Evolutionary conservation across 2,113 vertebrate species (phyloP).

Genomic region (Perca schrenkii): DNA sequence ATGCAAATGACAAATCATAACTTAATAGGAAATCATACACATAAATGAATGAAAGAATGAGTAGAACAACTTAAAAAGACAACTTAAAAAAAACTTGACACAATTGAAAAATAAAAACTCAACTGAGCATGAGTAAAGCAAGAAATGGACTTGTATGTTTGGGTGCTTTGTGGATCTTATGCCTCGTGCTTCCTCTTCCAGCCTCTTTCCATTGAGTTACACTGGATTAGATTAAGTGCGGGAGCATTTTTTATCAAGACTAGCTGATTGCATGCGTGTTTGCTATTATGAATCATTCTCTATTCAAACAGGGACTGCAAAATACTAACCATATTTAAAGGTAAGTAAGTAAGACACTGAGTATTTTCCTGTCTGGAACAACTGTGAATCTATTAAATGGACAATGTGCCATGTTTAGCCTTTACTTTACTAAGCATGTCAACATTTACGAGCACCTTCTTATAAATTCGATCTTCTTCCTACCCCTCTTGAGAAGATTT

Average conservation of each 20-base stretch:
- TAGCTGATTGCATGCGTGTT: background rate
- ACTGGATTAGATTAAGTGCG: background rate
- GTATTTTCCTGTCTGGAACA: background rate
- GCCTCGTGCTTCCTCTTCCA: background rate
- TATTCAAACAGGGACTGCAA: background rate
- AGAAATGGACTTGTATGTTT: background rate
- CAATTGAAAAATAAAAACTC: slow-evolving; percentile 18
- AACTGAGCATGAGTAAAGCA: background rate
- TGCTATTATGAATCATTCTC: background rate
- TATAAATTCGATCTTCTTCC: background rate
- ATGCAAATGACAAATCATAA: slow-evolving; percentile 83
- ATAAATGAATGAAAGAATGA: slow-evolving; percentile 37
- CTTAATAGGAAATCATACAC: slow-evolving; percentile 58
- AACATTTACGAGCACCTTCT: background rate
- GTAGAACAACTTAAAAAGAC: background rate
- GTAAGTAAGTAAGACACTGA: background rate
- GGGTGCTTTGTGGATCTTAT: background rate
- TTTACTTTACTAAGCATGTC: background rate
- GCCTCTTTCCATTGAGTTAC: background rate
- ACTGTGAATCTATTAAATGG: background rate
- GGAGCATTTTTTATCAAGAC: background rate
- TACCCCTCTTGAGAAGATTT: background rate
- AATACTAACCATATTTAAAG: background rate
- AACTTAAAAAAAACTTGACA: background rate
- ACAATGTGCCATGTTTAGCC: background rate